Base-by-base conservation (phyloP, 2,113 vertebrate species). In the Megaleporinus macrocephalus region DNA sequence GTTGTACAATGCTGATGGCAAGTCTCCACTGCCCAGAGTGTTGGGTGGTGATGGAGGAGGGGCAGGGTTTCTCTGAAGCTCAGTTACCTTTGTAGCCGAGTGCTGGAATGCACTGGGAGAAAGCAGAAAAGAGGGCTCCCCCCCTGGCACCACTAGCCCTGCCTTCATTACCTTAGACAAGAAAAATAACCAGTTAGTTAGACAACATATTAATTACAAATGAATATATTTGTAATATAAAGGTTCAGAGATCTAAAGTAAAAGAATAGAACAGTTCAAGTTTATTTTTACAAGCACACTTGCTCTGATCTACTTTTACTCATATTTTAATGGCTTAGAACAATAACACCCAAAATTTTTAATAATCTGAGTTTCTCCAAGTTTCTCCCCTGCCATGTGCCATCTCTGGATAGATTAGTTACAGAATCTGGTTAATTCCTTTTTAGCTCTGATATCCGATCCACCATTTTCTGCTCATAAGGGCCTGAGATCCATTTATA, bases 91-190 rank as follows among this genome's bases (percentile, higher is more conserved):
- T 84, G 84, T 84, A 61, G 88, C 41, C 0, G 96, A 94, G 73
- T 98, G 96, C 90, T 97, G 96, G 87, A 99, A 99, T 80, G 95
- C 96, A 82, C 96, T 98, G 2, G 97, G 98, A 63, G 97, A 98
- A 71, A 98, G 93, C 29, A 99, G 95, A 82, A 98, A 84, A 9
- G 97, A 96, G 29, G 92, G 88, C 0, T 82, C 87, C 79, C 88
- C 88, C 49, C 93, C 90, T 1, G 94, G 93, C 0, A 95, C 88
- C 62, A 90, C 87, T 66, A 95, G 88, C 83, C 88, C 91, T 68
- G 95, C 93, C 84, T 93, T 93, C 3, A 95, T 79, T 47, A 92
- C 91, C 96, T 97, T 82, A 2, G 84, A 44, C 41, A 61, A 74
- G 41, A 82, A 9, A 73, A 1, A 1, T 9, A 66, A 24, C 57